Base-by-base conservation (phyloP, 2,797 vertebrate species). In the Acropternis orthonyx region DNA sequence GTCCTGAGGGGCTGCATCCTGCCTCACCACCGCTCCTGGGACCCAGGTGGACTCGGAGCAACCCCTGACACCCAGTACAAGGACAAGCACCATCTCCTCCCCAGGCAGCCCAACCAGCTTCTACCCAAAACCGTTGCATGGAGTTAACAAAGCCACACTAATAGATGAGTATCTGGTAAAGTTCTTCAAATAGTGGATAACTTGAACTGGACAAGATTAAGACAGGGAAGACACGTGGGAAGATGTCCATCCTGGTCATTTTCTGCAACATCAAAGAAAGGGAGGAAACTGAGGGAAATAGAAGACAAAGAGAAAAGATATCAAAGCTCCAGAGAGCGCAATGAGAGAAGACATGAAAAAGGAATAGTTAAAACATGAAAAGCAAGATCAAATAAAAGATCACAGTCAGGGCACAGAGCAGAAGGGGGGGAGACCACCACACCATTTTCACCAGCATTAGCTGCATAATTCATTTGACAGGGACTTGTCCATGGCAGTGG, bases 311-410 rank as follows among this genome's bases (percentile, higher is more conserved):
- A 48, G 41, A 61, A 74, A 67, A 84, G 23, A 82, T 91, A 88
- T 89, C 90, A 93, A 95, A 96, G 77, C 21, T 81, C 76, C 1
- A 1, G 56, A 72, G 62, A 75, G 73, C 0, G 1, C 66, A 81
- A 76, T 56, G 80, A 90, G 88, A 74, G 58, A 67, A 23, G 82
- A 59, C 85, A 86, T 0, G 0, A 95, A 85, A 90, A 95, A 66
- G 81, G 62, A 89, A 81, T 63, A 78, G 76, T 93, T 93, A 89
- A 94, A 80, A 82, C 43, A 80, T 10, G 5, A 95, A 92, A 94
- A 65, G 56, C 10, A 10, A 85, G 91, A 92, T 96, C 88, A 94
- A 94, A 97, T 54, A 49, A 66, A 93, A 95, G 83, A 89, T 92
- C 88, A 93, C 30, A 94, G 92, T 62, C 92, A 78, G 85, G 89